Percentiles rank a stretch among this genome's conserved stretches.
phyloP scores from a whole-genome alignment of 2,113 vertebrate genomes.

The Zosterops japonicus region DNA sequence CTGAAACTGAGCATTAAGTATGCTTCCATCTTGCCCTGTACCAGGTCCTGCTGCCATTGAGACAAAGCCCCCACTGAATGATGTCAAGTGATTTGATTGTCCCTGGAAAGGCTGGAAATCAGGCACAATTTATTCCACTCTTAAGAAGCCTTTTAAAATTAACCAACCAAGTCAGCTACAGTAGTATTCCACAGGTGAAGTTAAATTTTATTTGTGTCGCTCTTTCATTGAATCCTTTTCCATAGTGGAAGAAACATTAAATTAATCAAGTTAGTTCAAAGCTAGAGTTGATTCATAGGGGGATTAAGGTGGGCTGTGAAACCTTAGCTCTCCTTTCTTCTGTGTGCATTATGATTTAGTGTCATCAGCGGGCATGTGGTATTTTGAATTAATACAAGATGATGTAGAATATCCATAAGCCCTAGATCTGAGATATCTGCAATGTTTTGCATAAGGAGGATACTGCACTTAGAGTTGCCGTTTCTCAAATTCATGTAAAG shows the following conservation, averaged over 20 bases:
- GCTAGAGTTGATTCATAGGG: neutral
- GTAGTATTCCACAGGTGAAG: neutral
- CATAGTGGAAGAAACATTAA: neutral
- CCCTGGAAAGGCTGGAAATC: neutral
- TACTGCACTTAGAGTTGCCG: neutral
- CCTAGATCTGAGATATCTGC: neutral
- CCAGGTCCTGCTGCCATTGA: neutral
- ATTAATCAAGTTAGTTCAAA: neutral
- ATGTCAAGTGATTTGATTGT: neutral
- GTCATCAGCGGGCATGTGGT: neutral
- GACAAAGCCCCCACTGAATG: conserved; percentile 2
- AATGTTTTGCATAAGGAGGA: neutral
- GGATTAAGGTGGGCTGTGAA: neutral
- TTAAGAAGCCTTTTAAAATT: neutral
- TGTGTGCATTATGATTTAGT: neutral
- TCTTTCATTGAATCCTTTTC: neutral
- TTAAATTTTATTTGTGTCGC: neutral
- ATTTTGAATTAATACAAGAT: neutral
- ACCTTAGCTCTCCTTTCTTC: neutral
- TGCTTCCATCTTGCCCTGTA: neutral
- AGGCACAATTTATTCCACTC: neutral
- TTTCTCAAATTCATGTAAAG: conserved; percentile 11
- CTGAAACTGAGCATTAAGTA: neutral
- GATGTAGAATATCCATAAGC: neutral
- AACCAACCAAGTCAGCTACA: neutral